Conservation (phyloP, 2,888 invertebrate species). For the Chaetogeoica ovagalla region DNA sequence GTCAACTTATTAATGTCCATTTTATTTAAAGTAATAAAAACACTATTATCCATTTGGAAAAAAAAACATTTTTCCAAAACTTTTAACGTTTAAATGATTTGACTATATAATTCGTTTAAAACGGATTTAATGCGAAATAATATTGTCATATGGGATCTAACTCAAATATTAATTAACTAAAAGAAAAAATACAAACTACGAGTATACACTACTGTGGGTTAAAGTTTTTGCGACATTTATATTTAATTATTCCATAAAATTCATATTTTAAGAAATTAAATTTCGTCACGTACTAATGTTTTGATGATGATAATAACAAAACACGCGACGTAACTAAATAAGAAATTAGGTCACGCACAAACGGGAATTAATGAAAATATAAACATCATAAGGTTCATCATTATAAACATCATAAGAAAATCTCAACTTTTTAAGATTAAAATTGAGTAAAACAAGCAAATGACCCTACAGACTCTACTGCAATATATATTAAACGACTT, state of each 20-base stretch:
- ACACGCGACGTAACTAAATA: background rate
- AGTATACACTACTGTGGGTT: background rate
- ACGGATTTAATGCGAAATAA: background rate
- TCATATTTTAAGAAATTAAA: constrained; percentile 9
- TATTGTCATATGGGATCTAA: background rate
- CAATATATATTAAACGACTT: too few species aligned
- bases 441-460: background rate
- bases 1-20: constrained; percentile 6
- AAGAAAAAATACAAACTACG: background rate
- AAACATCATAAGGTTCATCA: background rate
- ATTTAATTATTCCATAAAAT: background rate
- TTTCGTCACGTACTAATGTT: constrained; percentile 32
- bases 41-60: background rate
- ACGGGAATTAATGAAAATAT: background rate
- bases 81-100: background rate
- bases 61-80: background rate
- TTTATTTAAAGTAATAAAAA: background rate
- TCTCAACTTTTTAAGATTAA: background rate
- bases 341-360: constrained; percentile 21
- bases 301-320: constrained; percentile 21
- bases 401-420: background rate
- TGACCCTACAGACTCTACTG: background rate
- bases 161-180: background rate
- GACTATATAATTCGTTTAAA: background rate
- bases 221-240: background rate